Base-by-base conservation (phyloP, 1,140 invertebrate genomes). In the Bombus vancouverensis region DNA sequence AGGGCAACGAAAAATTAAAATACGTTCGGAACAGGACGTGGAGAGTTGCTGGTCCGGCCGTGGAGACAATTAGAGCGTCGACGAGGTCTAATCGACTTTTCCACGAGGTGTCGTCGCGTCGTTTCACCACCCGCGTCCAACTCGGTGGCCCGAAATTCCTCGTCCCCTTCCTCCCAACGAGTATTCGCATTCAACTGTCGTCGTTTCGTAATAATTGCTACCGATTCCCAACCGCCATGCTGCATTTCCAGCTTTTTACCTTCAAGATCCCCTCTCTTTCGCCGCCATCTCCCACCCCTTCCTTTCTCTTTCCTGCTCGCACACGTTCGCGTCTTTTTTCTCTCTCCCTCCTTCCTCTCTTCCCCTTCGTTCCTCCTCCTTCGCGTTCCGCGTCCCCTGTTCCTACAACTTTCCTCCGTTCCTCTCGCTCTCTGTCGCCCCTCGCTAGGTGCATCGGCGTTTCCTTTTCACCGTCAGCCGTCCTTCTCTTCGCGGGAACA, bases 171-270 rank as follows among this genome's bases (percentile, higher is more conserved):
- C 65, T 34, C 28, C 32, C 44, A 32, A 12, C 3, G 15, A 53
- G 77, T 83, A 91, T 92, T 92, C 91, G 86, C 89, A 92, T 93
- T 93, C 92, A 92, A 91, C 91, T 90, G 91, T 93, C 90, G 90
- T 93, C 91, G 91, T 91, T 93, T 92, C 91, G 92, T 92, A 93
- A 94, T 94, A 94, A 94, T 94, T 94, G 93, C 92, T 94, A 93
- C 91, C 92, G 92, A 93, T 94, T 92, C 92, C 84, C 92, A 92
- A 93, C 93, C 94, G 94, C 94, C 94, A 94, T 94, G 93, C 92
- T 94, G 93, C 92, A 94, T 94, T 94, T 94, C 92, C 93, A 94
- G 92, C 88, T 94, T 94, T 94, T 94, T 94, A 92, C 91, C 92
- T 91, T 90, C 90, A 32, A 78, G 87, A 82, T 78, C 79, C 85